Percentiles rank a stretch among this genome's conserved stretches.
Evolutionary conservation across 2,888 invertebrate species (phyloP).

Genomic region (Eristalis intricaria): DNA sequence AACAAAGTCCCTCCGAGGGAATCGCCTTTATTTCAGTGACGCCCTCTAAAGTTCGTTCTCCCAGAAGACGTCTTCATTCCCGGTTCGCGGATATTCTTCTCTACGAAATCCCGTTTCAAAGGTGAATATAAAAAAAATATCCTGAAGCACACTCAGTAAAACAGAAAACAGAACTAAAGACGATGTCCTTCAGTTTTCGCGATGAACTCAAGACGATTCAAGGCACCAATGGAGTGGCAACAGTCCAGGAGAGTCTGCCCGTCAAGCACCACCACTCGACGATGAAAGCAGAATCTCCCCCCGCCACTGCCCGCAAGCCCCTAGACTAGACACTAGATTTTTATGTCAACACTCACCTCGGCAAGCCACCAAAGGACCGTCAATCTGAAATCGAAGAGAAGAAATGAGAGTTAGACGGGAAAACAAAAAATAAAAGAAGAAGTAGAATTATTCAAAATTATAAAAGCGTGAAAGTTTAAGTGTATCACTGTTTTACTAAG

Average conservation of each 20-base stretch:
- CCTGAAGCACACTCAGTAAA: not conserved
- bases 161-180: not conserved
- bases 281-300: not conserved
- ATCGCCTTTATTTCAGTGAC: too few relatives aligned
- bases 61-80: not conserved
- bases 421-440: not conserved
- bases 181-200: not conserved
- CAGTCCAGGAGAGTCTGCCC: not conserved
- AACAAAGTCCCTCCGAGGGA: too few relatives aligned
- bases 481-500: not conserved
- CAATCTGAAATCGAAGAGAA: constrained; percentile 41
- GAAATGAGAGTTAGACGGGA: constrained; percentile 6
- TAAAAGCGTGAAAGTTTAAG: constrained; percentile 34
- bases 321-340: not conserved
- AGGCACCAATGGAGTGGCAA: not conserved
- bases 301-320: not conserved
- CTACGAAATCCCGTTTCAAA: not conserved
- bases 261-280: not conserved
- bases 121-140: not conserved
- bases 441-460: constrained; percentile 18
- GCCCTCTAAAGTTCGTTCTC: not conserved
- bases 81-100: not conserved
- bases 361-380: constrained; percentile 17
- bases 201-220: not conserved
- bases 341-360: constrained; percentile 34